Evolutionary conservation across 1,140 invertebrate genomes (phyloP), one percentile per base, ranked within the genome.

Genomic region (Daktulosphaira vitifoliae): DNA sequence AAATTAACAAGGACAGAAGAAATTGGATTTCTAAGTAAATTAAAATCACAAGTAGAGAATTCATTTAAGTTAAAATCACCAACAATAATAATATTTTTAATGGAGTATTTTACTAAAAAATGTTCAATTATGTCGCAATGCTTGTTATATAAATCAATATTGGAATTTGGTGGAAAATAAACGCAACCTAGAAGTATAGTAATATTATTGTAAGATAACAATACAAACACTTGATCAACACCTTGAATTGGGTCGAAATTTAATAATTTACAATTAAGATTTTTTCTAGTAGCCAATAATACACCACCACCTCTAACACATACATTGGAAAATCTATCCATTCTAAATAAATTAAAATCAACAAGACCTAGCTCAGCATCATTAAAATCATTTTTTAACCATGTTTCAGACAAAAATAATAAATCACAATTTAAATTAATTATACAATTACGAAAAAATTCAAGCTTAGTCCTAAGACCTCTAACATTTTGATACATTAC

Each of bases 401-500:
- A 51, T 29, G 25, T 50, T 51, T 51, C 49, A 1, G 49, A 25
- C 15, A 51, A 25, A 23, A 51, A 15, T 29, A 29, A 26, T 29
- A 51, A 51, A 52, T 52, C 50, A 33, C 25, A 33, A 52, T 29
- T 26, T 29, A 26, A 8, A 16, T 29, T 3, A 16, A 15, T 29
- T 33, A 18, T 18, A 52, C n/a, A 33, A 33, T 52, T 52, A 52
- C 26, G 50, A 33, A 52, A 52, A 52, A 16, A 52, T 16, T 20
- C 7, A 8, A 33, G 18, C 29, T 33, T 52, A n/a, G 50, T 52
- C n/a, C 25, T 16, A 4, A 52, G 25, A 52, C 50, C 50, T 37
- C 16, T 52, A 11, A 52, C 26, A 52, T 52, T 52, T 16, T 52
- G 50, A n/a, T 52, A 52, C 26, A 16, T 52, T 29, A 22, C 50